Evolutionary conservation across 2,888 invertebrate genomes (phyloP), one percentile per base, ranked within the genome.

Genomic region (Agrotis exclamationis): DNA sequence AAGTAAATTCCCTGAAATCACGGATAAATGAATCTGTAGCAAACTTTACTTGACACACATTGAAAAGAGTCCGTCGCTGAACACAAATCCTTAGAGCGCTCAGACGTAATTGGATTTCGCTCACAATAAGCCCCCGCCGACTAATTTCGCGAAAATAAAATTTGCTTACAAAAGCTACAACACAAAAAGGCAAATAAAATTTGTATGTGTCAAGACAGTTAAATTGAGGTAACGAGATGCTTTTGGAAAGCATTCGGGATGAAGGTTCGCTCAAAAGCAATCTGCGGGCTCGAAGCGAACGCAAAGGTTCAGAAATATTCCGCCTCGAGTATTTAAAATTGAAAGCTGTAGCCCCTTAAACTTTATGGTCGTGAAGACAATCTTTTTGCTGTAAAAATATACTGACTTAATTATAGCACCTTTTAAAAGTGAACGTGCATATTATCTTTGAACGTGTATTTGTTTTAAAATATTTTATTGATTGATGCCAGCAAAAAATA

Each of bases 121-220:
- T 91, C 87, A 91, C 90, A 92, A 90, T 89, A 91, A 91, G 88
- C 85, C 86, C 82, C 86, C 84, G 85, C 83, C 80, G 87, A 86
- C 89, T 91, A 91, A 94, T 93, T 93, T 91, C 79, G 82, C 76
- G 87, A 89, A 91, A 91, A 91, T 90, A 90, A 92, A 94, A 93
- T 93, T 93, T 92, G 90, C 91, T 91, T 88, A 94, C 93, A 93
- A 94, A 87, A 91, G 90, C 88, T 86, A 89, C 87, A 91, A 89
- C 86, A 89, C 85, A 91, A 91, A 92, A 87, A 89, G 87, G 89
- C 89, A 92, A 93, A 93, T 93, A 92, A 93, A 92, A 94, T 92
- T 90, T 91, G 92, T 91, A 92, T 92, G 92, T 95, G 95, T 94
- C 94, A 93, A 92, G 94, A 93, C 94, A 90, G 93, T 94, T 94